Percentiles rank a stretch among this genome's conserved stretches.
phyloP scores from a whole-genome alignment of 2,113 vertebrate species.

The Ciconia maguari region DNA sequence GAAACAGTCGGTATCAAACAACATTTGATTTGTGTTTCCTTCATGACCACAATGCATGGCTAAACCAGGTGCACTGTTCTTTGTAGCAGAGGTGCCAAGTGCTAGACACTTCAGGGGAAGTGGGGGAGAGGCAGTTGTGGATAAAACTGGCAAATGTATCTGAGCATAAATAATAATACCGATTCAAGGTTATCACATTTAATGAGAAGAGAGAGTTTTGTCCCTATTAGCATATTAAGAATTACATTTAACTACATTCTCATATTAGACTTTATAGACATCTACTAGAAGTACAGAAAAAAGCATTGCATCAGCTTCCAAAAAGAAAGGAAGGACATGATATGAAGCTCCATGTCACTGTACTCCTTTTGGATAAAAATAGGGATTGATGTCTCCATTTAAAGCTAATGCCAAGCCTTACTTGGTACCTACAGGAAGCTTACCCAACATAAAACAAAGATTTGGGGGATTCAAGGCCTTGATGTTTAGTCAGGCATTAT shows the following conservation, averaged over 20 bases:
- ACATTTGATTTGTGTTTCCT: not conserved
- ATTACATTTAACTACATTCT: not conserved
- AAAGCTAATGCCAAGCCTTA: not conserved
- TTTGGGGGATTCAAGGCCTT: not conserved
- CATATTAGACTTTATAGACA: not conserved
- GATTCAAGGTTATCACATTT: not conserved
- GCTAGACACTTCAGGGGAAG: not conserved
- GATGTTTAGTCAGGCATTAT: not conserved
- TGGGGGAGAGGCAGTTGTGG: not conserved
- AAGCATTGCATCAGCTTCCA: not conserved
- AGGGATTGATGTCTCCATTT: not conserved
- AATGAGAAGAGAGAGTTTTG: not conserved
- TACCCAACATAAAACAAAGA: not conserved
- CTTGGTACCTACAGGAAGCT: not conserved
- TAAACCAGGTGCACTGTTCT: not conserved
- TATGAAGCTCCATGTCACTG: not conserved
- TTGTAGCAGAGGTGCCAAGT: not conserved
- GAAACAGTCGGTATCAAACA: not conserved
- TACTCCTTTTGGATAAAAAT: not conserved
- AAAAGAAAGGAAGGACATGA: not conserved
- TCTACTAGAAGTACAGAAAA: not conserved
- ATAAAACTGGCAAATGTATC: not conserved
- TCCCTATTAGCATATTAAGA: not conserved
- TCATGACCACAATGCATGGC: fast-evolving
- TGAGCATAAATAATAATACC: not conserved